phyloP scores from a whole-genome alignment of 2,888 invertebrate genomes.

The Teinopalpus imperialis region DNA sequence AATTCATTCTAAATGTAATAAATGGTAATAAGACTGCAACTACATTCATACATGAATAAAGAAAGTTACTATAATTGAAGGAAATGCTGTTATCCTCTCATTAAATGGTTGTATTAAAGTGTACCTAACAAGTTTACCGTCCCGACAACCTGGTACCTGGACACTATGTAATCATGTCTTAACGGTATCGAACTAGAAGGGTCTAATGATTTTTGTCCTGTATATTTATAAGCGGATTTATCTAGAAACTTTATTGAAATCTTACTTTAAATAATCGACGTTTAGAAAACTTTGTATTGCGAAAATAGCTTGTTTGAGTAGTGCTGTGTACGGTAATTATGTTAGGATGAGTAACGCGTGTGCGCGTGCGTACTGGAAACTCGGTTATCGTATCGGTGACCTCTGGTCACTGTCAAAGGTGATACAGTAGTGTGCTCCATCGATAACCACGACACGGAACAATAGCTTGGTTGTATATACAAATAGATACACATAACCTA shows the following conservation, averaged over 20 bases:
- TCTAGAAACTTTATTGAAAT: too few species aligned
- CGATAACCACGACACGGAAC: constrained; percentile 34
- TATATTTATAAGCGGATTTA: too few species aligned
- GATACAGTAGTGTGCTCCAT: constrained; percentile 31
- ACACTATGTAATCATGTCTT: constrained; percentile 3
- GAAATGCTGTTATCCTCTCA: neutral
- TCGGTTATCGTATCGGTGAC: constrained; percentile 62
- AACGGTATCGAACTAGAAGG: constrained; percentile 1
- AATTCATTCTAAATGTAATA: too few species aligned
- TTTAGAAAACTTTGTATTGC: too few species aligned
- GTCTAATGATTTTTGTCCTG: too few species aligned
- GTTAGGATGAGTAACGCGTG: constrained; percentile 10
- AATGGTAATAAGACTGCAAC: too few species aligned
- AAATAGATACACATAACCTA: constrained; percentile 5
- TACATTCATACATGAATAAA: too few species aligned
- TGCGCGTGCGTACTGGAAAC: constrained; percentile 40
- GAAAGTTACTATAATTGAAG: neutral
- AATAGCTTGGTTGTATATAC: constrained; percentile 10
- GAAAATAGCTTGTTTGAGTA: too few species aligned
- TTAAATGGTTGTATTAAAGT: constrained; percentile 9
- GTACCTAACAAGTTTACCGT: neutral
- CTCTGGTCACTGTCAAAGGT: constrained; percentile 44
- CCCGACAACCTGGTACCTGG: too few species aligned
- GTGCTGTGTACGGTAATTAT: too few species aligned
- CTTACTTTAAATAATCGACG: too few species aligned